phyloP scores from a whole-genome alignment of 2,888 invertebrate genomes.

The Diarsia mendica region DNA sequence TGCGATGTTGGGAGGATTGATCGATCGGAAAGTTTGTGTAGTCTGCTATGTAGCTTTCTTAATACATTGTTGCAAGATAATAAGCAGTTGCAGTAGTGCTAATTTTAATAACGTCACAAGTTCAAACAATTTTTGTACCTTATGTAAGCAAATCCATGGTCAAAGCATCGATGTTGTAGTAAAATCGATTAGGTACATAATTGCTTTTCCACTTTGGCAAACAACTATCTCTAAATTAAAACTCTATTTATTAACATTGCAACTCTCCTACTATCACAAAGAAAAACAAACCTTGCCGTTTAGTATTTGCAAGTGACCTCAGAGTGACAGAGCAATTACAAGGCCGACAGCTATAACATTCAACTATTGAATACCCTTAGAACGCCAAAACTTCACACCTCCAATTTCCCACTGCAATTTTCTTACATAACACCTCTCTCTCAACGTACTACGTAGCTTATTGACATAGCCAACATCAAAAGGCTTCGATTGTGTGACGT shows the following conservation, averaged over 20 bases:
- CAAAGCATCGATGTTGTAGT: not conserved
- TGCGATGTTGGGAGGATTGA: not conserved
- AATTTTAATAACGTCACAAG: not conserved
- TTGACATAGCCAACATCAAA: conserved; percentile 69
- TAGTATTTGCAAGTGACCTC: too few species aligned
- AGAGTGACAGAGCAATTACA: not conserved
- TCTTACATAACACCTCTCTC: not conserved
- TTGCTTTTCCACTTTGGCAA: not conserved
- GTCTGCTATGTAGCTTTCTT: not conserved
- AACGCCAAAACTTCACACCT: not conserved
- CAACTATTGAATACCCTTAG: not conserved
- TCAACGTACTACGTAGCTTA: conserved; percentile 53
- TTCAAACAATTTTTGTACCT: not conserved
- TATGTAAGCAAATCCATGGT: too few species aligned
- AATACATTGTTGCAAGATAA: not conserved
- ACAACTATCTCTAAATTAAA: not conserved
- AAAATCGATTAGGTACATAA: not conserved
- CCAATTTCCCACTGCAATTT: not conserved
- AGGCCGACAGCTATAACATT: not conserved
- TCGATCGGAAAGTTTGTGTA: conserved; percentile 1
- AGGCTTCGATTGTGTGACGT: conserved; percentile 81
- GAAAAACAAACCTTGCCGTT: not conserved
- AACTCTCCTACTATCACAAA: not conserved
- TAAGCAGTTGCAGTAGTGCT: not conserved
- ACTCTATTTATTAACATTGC: not conserved